Evolutionary conservation across 2,888 invertebrate species (phyloP), one percentile per base, ranked within the genome.

Genomic region (Athrips mouffetella): DNA sequence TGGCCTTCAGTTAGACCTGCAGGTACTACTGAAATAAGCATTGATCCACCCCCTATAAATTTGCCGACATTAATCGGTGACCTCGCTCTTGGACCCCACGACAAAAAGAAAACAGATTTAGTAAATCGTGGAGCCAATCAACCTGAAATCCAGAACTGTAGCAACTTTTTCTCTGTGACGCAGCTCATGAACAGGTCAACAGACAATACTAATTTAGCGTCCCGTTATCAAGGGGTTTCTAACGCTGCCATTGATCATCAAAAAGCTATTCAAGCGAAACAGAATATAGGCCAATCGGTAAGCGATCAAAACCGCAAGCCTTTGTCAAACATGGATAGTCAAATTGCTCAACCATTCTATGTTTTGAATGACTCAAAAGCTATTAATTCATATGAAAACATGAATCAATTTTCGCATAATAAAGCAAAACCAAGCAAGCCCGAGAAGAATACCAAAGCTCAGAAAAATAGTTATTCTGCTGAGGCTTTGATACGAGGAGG

Each of bases 1-100:
- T 88, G 88, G 88, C 86, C 87, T 11, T 74, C 87, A 2, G 62
- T 83, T 5, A 74, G 87, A 55, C 76, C 83, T 16, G 72, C 80
- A 11, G 88, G 87, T 3, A 87, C 87, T 6, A 80, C 88, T 16
- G 88, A 88, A 73, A 83, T 88, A 45, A 86, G 81, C 55, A 87
- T 88, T 52, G 88, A 88, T 54, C 87, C 87, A 15, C 88, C 87
- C 18, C 88, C 88, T 11, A 83, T 87, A 11, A 87, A 88, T 59
- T 63, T 88, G 45, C 88, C 88, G 3, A 88, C 88, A 10, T 68
- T 88, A 54, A 80, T 87, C 21, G 88, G 88, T 20, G 88, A 88
- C 59, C 63, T 88, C 56, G 88, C 88, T 6, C 61, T 88, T 49
- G 88, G 88, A 0, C 88, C 88, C 8, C 87, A 88, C 49, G 88